Percentiles rank a stretch among this genome's conserved stretches.
phyloP scores from a whole-genome alignment of 2,888 invertebrate species.

The Caenorhabditis uteleia region DNA sequence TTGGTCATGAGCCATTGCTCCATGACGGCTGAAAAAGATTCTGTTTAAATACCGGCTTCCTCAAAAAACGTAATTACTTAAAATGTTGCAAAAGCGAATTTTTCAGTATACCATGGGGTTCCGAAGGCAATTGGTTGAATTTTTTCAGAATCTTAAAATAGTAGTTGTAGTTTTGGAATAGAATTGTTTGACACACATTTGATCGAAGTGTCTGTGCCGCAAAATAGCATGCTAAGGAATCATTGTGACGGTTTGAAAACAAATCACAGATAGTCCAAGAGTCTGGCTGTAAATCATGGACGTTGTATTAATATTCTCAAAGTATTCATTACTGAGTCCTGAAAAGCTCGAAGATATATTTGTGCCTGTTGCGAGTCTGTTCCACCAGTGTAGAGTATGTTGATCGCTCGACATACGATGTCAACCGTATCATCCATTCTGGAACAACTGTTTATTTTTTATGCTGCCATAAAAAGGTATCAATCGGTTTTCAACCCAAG shows the following conservation, averaged over 20 bases:
- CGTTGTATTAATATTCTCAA: no score
- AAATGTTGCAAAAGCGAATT: slow-evolving; percentile 90
- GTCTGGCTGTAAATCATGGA: slow-evolving; percentile 83
- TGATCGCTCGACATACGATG: slow-evolving; percentile 31
- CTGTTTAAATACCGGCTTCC: no score
- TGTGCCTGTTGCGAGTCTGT: slow-evolving; percentile 19
- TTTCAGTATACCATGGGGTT: slow-evolving; percentile 79
- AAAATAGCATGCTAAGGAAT: slow-evolving; percentile 77
- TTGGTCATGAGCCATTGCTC: slow-evolving; percentile 38
- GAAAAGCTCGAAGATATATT: slow-evolving; percentile 27
- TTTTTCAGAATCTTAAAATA: slow-evolving; percentile 47
- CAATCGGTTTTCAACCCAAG: no score
- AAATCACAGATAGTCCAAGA: slow-evolving; percentile 97
- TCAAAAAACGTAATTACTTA: slow-evolving; percentile 38
- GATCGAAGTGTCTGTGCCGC: slow-evolving; percentile 94
- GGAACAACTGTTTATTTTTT: neutral
- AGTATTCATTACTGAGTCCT: slow-evolving; percentile 40
- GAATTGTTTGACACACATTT: slow-evolving; percentile 23
- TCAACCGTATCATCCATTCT: slow-evolving; percentile 19
- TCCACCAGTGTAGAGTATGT: slow-evolving; percentile 26
- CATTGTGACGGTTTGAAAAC: slow-evolving; percentile 83
- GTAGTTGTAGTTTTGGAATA: neutral
- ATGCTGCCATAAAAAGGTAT: neutral
- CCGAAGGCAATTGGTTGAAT: slow-evolving; percentile 42
- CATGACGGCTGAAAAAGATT: slow-evolving; percentile 25